Percentiles rank a stretch among this genome's conserved stretches.
Conservation (phyloP, 2,797 vertebrate species). For the Thaleichthys pacificus region DNA sequence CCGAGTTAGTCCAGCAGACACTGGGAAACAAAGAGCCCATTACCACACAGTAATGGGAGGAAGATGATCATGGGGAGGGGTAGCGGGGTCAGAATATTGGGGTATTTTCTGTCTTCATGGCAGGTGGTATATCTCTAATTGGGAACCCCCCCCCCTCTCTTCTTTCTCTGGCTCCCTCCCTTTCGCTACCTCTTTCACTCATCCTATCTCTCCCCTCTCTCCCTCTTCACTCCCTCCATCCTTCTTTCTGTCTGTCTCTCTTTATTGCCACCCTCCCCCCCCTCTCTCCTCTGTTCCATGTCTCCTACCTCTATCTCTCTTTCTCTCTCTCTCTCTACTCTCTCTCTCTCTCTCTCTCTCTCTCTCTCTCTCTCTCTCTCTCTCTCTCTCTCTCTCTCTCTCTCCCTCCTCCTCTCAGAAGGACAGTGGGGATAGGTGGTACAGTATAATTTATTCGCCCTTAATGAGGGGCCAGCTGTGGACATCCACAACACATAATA, state of each 20-base stretch:
- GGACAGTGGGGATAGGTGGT: conserved; percentile 7
- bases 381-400: neutral
- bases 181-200: neutral
- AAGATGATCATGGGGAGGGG: too few relatives aligned
- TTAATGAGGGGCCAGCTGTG: conserved; percentile 72
- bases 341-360: neutral
- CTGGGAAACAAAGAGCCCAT: too few relatives aligned
- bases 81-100: too few relatives aligned
- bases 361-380: neutral
- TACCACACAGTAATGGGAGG: too few relatives aligned
- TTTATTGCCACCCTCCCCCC: neutral
- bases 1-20: too few relatives aligned
- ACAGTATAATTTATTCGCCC: conserved; percentile 70
- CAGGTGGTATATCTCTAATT: neutral
- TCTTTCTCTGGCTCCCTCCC: neutral
- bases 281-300: neutral
- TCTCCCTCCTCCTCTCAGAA: neutral
- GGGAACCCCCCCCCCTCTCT: neutral
- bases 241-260: neutral
- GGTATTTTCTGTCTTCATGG: too few relatives aligned
- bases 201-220: conserved; percentile 35
- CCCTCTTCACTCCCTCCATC: conserved; percentile 18
- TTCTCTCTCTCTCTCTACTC: neutral
- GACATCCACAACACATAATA: conserved; percentile 51
- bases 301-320: neutral